Evolutionary conservation across 2,888 invertebrate species (phyloP), one percentile per base, ranked within the genome.

Genomic region (Nymphalis urticae): DNA sequence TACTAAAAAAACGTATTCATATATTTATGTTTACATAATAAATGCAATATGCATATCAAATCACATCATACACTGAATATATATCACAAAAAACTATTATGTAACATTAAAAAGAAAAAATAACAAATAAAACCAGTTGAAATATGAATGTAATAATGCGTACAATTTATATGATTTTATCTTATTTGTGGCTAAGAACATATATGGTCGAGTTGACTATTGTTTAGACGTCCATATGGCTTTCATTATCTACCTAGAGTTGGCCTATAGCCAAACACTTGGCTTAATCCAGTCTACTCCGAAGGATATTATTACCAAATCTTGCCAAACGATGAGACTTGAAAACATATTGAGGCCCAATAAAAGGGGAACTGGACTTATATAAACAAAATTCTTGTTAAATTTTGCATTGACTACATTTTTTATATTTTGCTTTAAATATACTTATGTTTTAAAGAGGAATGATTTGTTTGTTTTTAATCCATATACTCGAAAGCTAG

Each of bases 161-260:
- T 60, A 47, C 8, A 48, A 9, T 19, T 21, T 9, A 13, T 24
- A 13, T 13, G 9, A 61, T 61, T 62, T 56, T 54, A 56, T 62
- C 54, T 56, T 62, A 66, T 66, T 66, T 62, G 66, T 54, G 62
- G 54, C 47, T 48, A 56, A n/a, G 48, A 51, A 36, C 32, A 64
- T 66, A 62, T 66, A 64, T 63, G 70, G 54, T 66, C 59, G 61
- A 68, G 51, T 65, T 67, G 62, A 68, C 68, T 62, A 69, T 74
- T 74, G 73, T 73, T 72, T 72, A 72, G 63, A 65, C 68, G 64
- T 51, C 73, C 72, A 73, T 70, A 70, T 70, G 73, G 79, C 76
- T 79, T 75, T 78, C 77, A 75, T 76, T 73, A 74, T 75, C 76
- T 78, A 66, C 67, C 74, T 64, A 56, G 66, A 71, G 54, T 71